phyloP scores from a whole-genome alignment of 2,113 vertebrate species.

The Paratilapia polleni region DNA sequence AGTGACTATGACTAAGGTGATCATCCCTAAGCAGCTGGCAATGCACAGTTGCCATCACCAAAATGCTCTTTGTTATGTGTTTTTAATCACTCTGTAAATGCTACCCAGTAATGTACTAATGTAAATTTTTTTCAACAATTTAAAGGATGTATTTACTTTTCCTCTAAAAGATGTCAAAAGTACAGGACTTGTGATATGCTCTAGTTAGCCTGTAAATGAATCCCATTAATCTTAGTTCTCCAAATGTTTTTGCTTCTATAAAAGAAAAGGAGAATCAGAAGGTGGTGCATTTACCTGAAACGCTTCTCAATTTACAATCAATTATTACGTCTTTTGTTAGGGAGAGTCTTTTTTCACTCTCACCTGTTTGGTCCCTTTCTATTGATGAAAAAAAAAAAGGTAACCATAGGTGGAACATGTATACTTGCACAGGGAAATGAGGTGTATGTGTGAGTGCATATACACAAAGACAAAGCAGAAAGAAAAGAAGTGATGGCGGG shows the following conservation, averaged over 20 bases:
- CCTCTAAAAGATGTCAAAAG: background rate
- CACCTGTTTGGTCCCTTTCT: constrained; percentile 35
- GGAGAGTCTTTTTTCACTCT: constrained; percentile 12
- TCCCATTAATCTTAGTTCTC: background rate
- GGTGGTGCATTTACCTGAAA: constrained; percentile 76
- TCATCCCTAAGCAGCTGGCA: background rate
- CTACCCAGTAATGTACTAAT: too few relatives aligned
- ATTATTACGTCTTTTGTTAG: constrained; percentile 83
- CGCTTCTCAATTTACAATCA: constrained; percentile 91
- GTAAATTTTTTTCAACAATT: background rate
- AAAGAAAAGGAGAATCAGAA: background rate
- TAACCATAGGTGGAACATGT: constrained; percentile 37
- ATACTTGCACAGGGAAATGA: constrained; percentile 28
- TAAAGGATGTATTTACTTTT: background rate
- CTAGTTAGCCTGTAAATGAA: background rate
- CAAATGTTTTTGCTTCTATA: background rate
- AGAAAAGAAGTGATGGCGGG: constrained; percentile 32
- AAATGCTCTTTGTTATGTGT: background rate
- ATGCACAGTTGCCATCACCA: background rate
- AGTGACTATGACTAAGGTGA: too few relatives aligned
- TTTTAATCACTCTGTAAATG: background rate
- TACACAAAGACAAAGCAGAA: constrained; percentile 51
- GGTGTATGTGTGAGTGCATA: background rate
- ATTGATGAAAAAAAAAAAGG: constrained; percentile 15
- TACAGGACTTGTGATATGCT: background rate